Base-by-base conservation (phyloP, 2,888 invertebrate genomes). In the Amphipoea lucens region DNA sequence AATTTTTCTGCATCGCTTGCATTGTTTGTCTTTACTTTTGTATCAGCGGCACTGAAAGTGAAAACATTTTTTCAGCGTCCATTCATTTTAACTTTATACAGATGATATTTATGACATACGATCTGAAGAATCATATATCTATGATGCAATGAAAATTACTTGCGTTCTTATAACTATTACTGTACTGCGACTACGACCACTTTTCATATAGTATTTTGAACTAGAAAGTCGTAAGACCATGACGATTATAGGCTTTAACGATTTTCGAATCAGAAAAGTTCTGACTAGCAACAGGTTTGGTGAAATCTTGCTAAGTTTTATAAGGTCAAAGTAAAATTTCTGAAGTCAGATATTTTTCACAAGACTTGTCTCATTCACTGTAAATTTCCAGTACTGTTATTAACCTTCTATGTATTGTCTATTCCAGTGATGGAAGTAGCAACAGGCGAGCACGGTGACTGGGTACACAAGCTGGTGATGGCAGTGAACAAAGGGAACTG, bases 361-460 rank as follows among this genome's bases (percentile, higher is more conserved):
- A 17, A 51, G 17, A 48, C 14, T 14, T 4, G 48, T 51, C 4
- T 48, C 48, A 48, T 48, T 48, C 48, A 14, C 14, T 17, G 17
- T 17, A 48, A 48, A 48, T 48, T 48, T 48, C 51, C 17, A 51
- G 51, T 51, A 17, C 3, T 17, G 51, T 51, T 51, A 51, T 2
- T 84, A 14, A 75, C 23, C 7, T 36, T 63, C n/a, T 42, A 14
- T 23, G 12, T 45, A 20, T 69, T 65, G 2, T 83, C 63, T 14
- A 63, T 96, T 97, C 45, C 96, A 99, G 99, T 99, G 73, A 99
- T 99, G 98, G 99, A 99, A 95, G 99, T 99, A 66, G 99, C 99
- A 0, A 98, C 99, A 73, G 99, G 99, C 0, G 99, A 99, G 93
- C 99, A 99, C 93, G 99, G 99, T 60, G 98, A 99, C 88, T 98